Conservation (phyloP, 2,113 vertebrate species). For the Australoheros scitulus region DNA sequence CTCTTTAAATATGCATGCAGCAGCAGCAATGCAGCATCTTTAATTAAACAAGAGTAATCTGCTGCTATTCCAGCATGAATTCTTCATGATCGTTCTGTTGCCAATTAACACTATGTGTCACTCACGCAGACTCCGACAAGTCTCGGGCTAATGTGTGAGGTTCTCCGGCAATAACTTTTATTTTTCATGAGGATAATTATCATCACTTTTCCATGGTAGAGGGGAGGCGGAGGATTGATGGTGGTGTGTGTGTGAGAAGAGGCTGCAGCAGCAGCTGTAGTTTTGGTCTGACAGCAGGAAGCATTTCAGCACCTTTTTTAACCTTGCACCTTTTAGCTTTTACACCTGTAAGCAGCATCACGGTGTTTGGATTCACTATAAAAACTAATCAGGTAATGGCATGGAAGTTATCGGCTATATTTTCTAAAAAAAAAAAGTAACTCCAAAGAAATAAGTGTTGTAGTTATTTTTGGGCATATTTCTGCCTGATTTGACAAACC, state of each 20-base stretch:
- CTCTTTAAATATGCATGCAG: constrained; percentile 73
- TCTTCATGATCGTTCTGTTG: constrained; percentile 69
- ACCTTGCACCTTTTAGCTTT: constrained; percentile 12
- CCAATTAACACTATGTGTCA: constrained; percentile 61
- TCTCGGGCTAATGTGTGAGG: background rate
- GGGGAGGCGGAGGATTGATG: background rate
- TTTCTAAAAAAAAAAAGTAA: background rate
- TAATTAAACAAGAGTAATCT: constrained; percentile 76
- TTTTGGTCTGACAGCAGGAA: background rate
- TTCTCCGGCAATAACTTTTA: background rate
- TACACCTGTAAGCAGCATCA: background rate
- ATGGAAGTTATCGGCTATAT: background rate
- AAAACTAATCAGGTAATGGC: constrained; percentile 1
- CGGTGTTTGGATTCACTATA: background rate
- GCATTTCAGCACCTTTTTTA: background rate
- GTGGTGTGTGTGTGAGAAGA: background rate
- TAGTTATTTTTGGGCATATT: background rate
- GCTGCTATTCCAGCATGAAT: constrained; percentile 74
- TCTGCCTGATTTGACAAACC: background rate
- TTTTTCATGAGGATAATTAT: background rate
- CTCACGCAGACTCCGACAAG: background rate
- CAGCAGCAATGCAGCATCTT: constrained; percentile 64
- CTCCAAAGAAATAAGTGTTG: background rate
- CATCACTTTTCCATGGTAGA: background rate
- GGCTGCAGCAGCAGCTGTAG: background rate